Base-by-base conservation (phyloP, 2,888 invertebrate species). In the Syritta pipiens region DNA sequence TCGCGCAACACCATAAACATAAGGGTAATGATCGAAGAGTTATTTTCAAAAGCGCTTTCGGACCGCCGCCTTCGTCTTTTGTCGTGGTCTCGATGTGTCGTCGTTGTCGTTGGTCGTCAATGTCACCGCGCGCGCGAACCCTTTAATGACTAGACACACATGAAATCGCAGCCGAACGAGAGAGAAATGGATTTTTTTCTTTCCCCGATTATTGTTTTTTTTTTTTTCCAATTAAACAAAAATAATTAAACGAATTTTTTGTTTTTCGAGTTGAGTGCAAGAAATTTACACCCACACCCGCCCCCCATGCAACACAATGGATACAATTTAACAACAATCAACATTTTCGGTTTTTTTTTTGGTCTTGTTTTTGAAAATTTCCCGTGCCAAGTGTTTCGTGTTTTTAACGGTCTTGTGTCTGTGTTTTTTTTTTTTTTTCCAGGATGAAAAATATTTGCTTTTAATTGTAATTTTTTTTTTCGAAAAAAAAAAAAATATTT, bases 21-120 rank as follows among this genome's bases (percentile, higher is more conserved):
- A 79, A 72, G 74, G 55, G 62, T 79, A 79, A 74, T 79, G 74
- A 72, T 79, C 37, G 62, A 74, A 74, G 67, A 74, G 72, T 77
- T 77, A 67, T 72, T 72, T 67, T 60, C 26, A 37, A 74, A 68
- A 67, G 53, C 57, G 72, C 72, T 74, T 44, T 68, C 28, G 60
- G 62, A 57, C 44, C 44, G 49, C 62, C 48, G 57, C 63, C 51
- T 55, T 44, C 65, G 42, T 57, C 48, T n/a, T n/a, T n/a, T n/a
- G 55, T 35, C 44, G 44, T 4, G n/a, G n/a, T n/a, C n/a, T 7
- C 30, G 30, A 9, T 24, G 6, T 28, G 28, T 17, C 49, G 44
- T 10, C n/a, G 40, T 30, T 22, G 49, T 51, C 20, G 67, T 57
- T 67, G 77, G 77, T 79, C 55, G 48, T 48, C 59, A 77, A 71